Evolutionary conservation across 2,797 vertebrate species (phyloP), one percentile per base, ranked within the genome.

Genomic region (Cetoscarus ocellatus): DNA sequence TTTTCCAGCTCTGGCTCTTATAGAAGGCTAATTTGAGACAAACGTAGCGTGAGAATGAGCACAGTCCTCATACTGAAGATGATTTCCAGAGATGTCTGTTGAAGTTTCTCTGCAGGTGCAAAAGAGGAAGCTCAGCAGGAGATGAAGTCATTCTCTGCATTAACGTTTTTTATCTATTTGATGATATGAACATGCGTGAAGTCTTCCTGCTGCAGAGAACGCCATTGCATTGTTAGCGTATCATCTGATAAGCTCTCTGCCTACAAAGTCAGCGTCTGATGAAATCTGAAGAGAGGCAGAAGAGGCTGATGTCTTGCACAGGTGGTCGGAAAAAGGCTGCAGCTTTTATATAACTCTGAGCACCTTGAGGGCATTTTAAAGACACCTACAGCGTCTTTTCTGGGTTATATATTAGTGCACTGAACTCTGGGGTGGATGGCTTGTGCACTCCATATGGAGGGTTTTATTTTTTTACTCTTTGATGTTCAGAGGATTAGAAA

Each of bases 401-500:
- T 80, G 85, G 80, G 89, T 93, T 88, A 87, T 89, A 82, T 83
- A 86, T 72, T 70, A 88, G 83, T 73, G 67, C 82, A 88, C 82
- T 92, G 76, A 94, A 80, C 81, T 78, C 77, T 89, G 86, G 81
- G 92, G 68, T 87, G 85, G 85, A 80, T 67, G 82, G 85, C 90
- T 87, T 75, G 56, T 76, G 68, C 47, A 14, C 44, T 83, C 85
- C 92, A 92, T 88, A 87, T 90, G 90, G 77, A 90, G 85, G 77
- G 34, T 45, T 48, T 57, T 68, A 27, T 67, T 92, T 47, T 35
- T 50, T n/a, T 50, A 54, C 67, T 55, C 55, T 59, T 35, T 63
- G 10, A 49, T 48, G 18, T 19, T 76, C 59, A 79, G 55, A 73
- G 54, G 76, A 72, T 81, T 34, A 52, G 10, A 42, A 45, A 47